Percentiles rank a stretch among this genome's conserved stretches.
Evolutionary conservation across 2,888 invertebrate species (phyloP).

Genomic region (Eupithecia dodoneata): DNA sequence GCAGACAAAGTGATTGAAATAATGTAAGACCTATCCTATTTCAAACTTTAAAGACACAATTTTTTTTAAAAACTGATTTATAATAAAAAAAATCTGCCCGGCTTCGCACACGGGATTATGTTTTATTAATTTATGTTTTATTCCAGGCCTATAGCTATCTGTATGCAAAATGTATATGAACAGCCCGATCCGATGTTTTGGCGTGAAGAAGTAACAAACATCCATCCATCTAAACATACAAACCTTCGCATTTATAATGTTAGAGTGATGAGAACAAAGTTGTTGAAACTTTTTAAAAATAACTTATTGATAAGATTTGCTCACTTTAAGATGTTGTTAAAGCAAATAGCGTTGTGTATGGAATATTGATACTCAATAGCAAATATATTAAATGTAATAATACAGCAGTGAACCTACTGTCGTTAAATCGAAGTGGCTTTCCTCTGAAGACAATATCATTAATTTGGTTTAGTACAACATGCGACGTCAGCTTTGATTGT

Average conservation of each 20-base stretch:
- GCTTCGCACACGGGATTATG: no score
- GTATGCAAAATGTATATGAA: no score
- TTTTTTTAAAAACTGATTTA: no score
- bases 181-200: no score
- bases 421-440: conserved; percentile 26
- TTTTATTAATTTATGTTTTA: no score
- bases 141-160: no score
- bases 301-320: background rate
- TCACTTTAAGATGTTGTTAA: background rate
- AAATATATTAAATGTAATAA: conserved; percentile 2
- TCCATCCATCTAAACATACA: no score
- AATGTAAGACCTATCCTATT: background rate
- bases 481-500: conserved; percentile 21
- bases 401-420: conserved; percentile 1
- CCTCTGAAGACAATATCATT: conserved; percentile 23
- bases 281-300: background rate
- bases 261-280: background rate
- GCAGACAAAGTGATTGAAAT: background rate
- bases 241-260: no score
- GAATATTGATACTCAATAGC: background rate
- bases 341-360: background rate
- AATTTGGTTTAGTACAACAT: conserved; percentile 17
- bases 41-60: background rate
- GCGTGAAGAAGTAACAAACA: no score
- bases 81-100: no score